A percentile compares a stretch with the other conserved stretches of the same genome.
These are phyloP conservation scores for Volucella inanis DNA, from an alignment of 2,888 invertebrate species.

Conservation along the genomic window DNA sequence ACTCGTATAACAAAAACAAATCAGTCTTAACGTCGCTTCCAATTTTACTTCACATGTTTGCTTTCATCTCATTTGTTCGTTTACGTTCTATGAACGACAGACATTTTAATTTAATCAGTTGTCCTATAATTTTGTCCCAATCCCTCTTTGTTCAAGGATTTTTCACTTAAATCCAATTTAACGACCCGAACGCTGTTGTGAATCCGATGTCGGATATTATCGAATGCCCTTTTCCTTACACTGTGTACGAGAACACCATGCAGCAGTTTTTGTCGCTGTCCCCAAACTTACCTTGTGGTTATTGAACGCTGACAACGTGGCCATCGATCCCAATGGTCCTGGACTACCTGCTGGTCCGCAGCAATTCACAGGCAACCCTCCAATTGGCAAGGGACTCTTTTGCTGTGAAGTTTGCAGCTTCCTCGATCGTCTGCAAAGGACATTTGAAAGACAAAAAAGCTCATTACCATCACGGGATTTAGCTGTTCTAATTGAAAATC, in stretches of 20 bases:
- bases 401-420: constrained; percentile 89
- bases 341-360: constrained; percentile 92
- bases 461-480: constrained; percentile 19
- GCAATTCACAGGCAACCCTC: constrained; percentile 91
- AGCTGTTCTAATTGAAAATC: constrained; percentile 60
- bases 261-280: constrained; percentile 6
- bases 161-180: constrained; percentile 41
- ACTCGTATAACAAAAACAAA: neutral
- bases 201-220: too few species aligned
- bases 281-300: constrained; percentile 87
- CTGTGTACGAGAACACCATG: neutral
- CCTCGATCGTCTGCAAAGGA: constrained; percentile 86
- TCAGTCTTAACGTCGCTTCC: constrained; percentile 12
- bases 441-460: neutral
- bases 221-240: too few species aligned
- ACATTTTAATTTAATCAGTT: constrained; percentile 31
- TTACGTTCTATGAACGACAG: neutral
- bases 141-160: constrained; percentile 15
- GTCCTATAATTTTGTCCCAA: constrained; percentile 22
- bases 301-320: constrained; percentile 92
- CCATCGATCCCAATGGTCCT: constrained; percentile 91
- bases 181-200: neutral
- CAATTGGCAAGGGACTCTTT: constrained; percentile 87
- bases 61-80: constrained; percentile 26
- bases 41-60: constrained; percentile 7